Percentiles rank a stretch among this genome's conserved stretches.
Conservation (phyloP, 2,113 vertebrate genomes). For the Elephantulus edwardii region DNA sequence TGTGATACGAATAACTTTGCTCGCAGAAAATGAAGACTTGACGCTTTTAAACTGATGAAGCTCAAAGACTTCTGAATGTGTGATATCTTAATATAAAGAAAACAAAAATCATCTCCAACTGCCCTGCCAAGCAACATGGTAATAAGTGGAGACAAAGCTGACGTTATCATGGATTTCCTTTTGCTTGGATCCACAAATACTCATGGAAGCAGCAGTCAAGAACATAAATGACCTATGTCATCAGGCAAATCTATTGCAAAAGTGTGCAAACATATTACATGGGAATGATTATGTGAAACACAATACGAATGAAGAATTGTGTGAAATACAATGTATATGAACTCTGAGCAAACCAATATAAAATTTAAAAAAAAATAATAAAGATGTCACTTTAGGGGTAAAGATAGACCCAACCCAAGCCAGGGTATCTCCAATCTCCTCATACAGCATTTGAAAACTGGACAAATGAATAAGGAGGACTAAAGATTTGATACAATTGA, state of each 20-base stretch:
- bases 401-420: too few relatives aligned
- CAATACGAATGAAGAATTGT: too few relatives aligned
- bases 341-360: too few relatives aligned
- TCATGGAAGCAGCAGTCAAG: not conserved
- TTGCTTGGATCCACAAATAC: not conserved
- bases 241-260: not conserved
- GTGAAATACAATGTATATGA: too few relatives aligned
- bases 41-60: not conserved
- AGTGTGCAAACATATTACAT: too few relatives aligned
- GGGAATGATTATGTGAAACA: too few relatives aligned
- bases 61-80: not conserved
- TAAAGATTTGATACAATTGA: too few relatives aligned
- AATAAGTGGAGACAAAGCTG: not conserved
- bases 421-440: not conserved
- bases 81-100: not conserved
- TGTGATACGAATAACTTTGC: too few relatives aligned
- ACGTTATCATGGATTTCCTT: not conserved
- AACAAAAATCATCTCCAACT: not conserved
- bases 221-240: not conserved
- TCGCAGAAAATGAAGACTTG: too few relatives aligned
- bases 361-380: too few relatives aligned
- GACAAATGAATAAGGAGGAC: too few relatives aligned
- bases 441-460: not conserved
- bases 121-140: not conserved
- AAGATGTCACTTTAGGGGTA: too few relatives aligned